Conservation (phyloP, 2,113 vertebrate species). For the Dendrocopos noguchii region DNA sequence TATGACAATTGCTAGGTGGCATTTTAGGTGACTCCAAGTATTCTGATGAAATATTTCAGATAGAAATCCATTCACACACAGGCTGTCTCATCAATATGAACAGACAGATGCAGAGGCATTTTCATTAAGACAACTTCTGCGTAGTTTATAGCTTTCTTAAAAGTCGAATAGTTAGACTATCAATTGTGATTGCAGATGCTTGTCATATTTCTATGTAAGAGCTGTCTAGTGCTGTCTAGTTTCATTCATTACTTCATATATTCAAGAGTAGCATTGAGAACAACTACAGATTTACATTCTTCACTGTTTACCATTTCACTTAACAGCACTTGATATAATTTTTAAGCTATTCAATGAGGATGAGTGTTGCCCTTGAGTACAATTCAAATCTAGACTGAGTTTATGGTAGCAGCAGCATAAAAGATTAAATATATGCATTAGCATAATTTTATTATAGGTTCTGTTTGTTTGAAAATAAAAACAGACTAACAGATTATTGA, state of each 20-base stretch:
- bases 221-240: not conserved
- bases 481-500: not conserved
- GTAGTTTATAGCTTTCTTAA: not conserved
- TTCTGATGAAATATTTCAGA: not conserved
- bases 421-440: not conserved
- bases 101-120: not conserved
- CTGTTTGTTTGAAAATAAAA: not conserved
- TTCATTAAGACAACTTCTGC: not conserved
- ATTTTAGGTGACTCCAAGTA: not conserved
- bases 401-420: not conserved
- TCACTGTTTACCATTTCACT: not conserved
- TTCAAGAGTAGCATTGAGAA: not conserved
- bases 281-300: not conserved
- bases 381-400: not conserved
- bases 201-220: not conserved
- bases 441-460: not conserved
- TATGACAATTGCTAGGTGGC: not conserved
- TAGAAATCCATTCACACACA: not conserved
- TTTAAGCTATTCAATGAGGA: not conserved
- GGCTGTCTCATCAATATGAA: not conserved
- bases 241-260: not conserved
- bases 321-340: not conserved
- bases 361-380: not conserved
- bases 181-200: not conserved
- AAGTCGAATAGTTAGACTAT: not conserved